Conservation (phyloP, 2,888 invertebrate species). For the Galerucella nymphaeae region DNA sequence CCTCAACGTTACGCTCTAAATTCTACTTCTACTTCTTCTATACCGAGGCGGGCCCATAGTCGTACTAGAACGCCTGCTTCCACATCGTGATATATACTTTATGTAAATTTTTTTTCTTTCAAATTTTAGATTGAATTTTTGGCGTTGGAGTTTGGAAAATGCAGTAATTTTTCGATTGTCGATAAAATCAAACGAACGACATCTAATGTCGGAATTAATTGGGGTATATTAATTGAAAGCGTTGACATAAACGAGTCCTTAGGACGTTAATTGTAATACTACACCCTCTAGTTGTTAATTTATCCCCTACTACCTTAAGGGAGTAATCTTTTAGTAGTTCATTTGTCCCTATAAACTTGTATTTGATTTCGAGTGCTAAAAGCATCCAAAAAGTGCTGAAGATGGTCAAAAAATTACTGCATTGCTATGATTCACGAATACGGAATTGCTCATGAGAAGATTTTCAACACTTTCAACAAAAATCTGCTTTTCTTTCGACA, state of each 20-base stretch:
- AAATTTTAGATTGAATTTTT: slow-evolving; percentile 21
- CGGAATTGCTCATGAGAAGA: slow-evolving; percentile 11
- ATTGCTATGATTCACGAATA: slow-evolving; percentile 7
- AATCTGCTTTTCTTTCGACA: background rate
- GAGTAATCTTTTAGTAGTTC: too few species aligned
- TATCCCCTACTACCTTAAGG: too few species aligned
- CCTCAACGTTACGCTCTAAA: slow-evolving; percentile 54
- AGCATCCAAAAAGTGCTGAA: background rate
- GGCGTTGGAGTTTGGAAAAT: background rate
- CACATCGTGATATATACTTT: slow-evolving; percentile 51
- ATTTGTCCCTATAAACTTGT: too few species aligned
- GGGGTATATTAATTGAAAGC: too few species aligned
- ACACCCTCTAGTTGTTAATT: too few species aligned
- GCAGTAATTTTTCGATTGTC: slow-evolving; percentile 8
- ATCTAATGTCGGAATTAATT: background rate
- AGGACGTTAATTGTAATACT: too few species aligned
- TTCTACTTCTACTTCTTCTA: slow-evolving; percentile 51
- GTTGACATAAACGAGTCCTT: too few species aligned
- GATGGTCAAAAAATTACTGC: slow-evolving; percentile 11
- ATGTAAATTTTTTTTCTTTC: background rate
- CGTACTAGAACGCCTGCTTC: slow-evolving; percentile 57
- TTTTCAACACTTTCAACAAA: background rate
- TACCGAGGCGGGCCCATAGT: slow-evolving; percentile 59
- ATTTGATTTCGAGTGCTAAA: too few species aligned
- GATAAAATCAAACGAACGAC: background rate